These are phyloP conservation scores for Hyppa rectilinea DNA, from an alignment of 2,888 invertebrate species.

Conservation along the genomic window DNA sequence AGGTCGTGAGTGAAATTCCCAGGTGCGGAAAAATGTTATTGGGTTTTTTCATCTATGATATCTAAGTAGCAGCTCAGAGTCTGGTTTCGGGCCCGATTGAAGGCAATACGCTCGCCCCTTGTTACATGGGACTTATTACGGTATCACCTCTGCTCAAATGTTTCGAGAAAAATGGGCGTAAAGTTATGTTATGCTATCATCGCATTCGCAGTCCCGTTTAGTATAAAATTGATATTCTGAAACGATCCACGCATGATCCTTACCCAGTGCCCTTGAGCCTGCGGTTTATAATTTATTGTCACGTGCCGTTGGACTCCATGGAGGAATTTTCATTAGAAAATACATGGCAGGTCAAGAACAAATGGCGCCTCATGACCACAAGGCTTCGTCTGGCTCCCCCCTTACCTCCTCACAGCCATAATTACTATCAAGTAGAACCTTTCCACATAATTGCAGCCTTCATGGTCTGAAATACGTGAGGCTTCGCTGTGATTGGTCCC, in stretches of 20 bases:
- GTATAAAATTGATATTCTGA: constrained; percentile 17
- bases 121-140: too few relatives aligned
- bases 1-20: too few relatives aligned
- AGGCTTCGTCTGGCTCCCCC: constrained; percentile 75
- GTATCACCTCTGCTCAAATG: too few relatives aligned
- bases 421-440: constrained; percentile 65
- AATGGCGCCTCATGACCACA: constrained; percentile 71
- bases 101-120: too few relatives aligned
- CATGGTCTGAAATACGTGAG: constrained; percentile 67
- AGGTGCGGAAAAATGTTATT: too few relatives aligned
- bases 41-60: too few relatives aligned
- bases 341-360: constrained; percentile 78
- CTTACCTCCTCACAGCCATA: constrained; percentile 73
- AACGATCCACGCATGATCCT: constrained; percentile 20
- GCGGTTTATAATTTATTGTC: constrained; percentile 65
- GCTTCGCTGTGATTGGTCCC: constrained; percentile 67
- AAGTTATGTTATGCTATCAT: too few relatives aligned
- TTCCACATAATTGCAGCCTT: constrained; percentile 71
- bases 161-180: too few relatives aligned
- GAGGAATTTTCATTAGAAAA: constrained; percentile 78
- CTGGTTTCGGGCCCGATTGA: too few relatives aligned
- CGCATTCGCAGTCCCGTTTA: not conserved
- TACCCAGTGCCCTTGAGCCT: constrained; percentile 43
- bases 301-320: constrained; percentile 58
- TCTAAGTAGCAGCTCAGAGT: too few relatives aligned